These are phyloP conservation scores for Gadus chalcogrammus DNA, from an alignment of 2,113 vertebrate genomes.

Conservation along the genomic window DNA sequence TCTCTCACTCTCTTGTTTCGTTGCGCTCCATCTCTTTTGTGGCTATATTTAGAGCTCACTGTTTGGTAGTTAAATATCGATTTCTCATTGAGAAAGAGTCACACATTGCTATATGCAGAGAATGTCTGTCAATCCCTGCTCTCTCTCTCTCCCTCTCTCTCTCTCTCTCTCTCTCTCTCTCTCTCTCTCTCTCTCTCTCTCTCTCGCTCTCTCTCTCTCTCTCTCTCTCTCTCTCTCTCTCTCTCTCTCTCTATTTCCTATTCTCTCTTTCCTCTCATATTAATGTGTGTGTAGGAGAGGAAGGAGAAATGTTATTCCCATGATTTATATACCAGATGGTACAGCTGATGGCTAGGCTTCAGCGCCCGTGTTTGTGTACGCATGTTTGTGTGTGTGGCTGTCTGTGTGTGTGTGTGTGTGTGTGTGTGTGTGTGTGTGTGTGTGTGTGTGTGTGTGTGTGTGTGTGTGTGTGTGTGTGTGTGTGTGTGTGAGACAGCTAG, in stretches of 20 bases:
- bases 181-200: conserved; percentile 30
- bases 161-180: conserved; percentile 34
- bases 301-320: conserved; percentile 60
- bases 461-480: neutral
- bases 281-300: conserved; percentile 45
- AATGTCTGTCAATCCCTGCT: conserved; percentile 53
- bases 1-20: conserved; percentile 29
- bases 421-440: conserved; percentile 6
- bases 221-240: conserved; percentile 3
- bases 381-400: neutral
- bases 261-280: conserved; percentile 35
- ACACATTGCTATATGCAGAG: conserved; percentile 68
- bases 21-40: conserved; percentile 63
- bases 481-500: conserved; percentile 18
- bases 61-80: conserved; percentile 85
- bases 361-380: conserved; percentile 5
- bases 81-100: conserved; percentile 62
- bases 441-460: neutral
- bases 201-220: conserved; percentile 32
- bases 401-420: too few species aligned
- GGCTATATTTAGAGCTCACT: conserved; percentile 90
- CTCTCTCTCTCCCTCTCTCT: conserved; percentile 29
- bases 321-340: conserved; percentile 77
- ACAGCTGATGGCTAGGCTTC: conserved; percentile 61
- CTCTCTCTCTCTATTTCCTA: conserved; percentile 31